Conservation (phyloP, 2,888 invertebrate genomes). For the Drosophila mayaguana region DNA sequence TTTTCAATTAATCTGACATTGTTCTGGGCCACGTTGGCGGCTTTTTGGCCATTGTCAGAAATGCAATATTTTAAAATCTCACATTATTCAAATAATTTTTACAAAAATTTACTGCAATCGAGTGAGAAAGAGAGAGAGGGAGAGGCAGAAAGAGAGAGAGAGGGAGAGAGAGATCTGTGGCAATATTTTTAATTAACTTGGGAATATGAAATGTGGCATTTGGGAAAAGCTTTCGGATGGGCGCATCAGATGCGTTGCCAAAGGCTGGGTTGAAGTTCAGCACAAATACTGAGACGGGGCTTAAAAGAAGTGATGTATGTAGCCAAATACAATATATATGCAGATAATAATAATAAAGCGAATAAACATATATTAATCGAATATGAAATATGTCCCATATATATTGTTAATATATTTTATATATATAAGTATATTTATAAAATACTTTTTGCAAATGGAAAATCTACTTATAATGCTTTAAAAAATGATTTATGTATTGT, state of each 20-base stretch:
- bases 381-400: too few species aligned
- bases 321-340: too few species aligned
- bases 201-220: slow-evolving; percentile 67
- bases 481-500: too few species aligned
- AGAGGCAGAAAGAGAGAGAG: slow-evolving; percentile 12
- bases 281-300: too few species aligned
- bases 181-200: slow-evolving; percentile 81
- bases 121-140: slow-evolving; percentile 19
- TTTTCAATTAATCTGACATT: slow-evolving; percentile 79
- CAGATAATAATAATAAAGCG: too few species aligned
- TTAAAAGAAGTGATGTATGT: not conserved
- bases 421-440: too few species aligned
- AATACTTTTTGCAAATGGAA: too few species aligned
- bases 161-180: slow-evolving; percentile 44
- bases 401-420: too few species aligned
- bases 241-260: not conserved
- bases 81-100: slow-evolving; percentile 84
- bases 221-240: slow-evolving; percentile 38
- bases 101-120: slow-evolving; percentile 55
- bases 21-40: slow-evolving; percentile 59
- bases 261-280: not conserved
- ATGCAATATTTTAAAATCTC: slow-evolving; percentile 81
- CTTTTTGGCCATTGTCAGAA: slow-evolving; percentile 48
- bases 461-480: too few species aligned
- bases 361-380: too few species aligned